Evolutionary conservation across 2,797 vertebrate genomes (phyloP), one percentile per base, ranked within the genome.

Genomic region (Nasua narica): DNA sequence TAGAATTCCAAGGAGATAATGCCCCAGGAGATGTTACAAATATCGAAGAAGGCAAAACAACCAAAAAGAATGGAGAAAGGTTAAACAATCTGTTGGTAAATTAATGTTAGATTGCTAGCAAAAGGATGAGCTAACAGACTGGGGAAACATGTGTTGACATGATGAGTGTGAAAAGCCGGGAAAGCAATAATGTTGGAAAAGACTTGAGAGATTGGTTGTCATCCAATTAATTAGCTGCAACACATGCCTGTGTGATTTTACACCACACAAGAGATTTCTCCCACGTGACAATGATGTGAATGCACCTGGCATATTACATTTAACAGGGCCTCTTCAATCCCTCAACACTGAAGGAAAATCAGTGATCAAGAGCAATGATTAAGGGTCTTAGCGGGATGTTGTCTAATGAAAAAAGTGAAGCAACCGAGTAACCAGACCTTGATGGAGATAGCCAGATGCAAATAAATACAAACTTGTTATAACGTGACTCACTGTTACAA

Each of bases 171-270:
- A 93, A 96, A 95, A 84, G n/a, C 78, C 7, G 14, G 92, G n/a
- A 96, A 96, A 91, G 87, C 72, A 92, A 83, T 76, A 97, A 92
- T 82, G 43, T 67, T 94, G 85, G 81, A 90, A 90, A 86, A 79
- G n/a, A 81, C 89, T 84, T 95, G 87, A 83, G 87, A 81, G 89
- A 97, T 70, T 94, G 77, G 67, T 92, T 93, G 67, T 87, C 91
- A 94, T 95, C 92, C 87, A 95, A 9, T 97, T 95, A 96, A 97
- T 98, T 97, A 97, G 83, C 81, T 88, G n/a, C 23, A 83, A 76
- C 35, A 76, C 67, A 96, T 90, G 54, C 81, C 81, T 93, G 56
- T 90, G 93, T 67, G 87, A 93, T 86, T 96, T 97, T 83, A 95
- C 54, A 94, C 56, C 54, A n/a, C 37, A 82, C 29, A 56, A 37